A percentile compares a stretch with the other conserved stretches of the same genome.
Conservation (phyloP, 2,113 vertebrate genomes). For the Tichodroma muraria region DNA sequence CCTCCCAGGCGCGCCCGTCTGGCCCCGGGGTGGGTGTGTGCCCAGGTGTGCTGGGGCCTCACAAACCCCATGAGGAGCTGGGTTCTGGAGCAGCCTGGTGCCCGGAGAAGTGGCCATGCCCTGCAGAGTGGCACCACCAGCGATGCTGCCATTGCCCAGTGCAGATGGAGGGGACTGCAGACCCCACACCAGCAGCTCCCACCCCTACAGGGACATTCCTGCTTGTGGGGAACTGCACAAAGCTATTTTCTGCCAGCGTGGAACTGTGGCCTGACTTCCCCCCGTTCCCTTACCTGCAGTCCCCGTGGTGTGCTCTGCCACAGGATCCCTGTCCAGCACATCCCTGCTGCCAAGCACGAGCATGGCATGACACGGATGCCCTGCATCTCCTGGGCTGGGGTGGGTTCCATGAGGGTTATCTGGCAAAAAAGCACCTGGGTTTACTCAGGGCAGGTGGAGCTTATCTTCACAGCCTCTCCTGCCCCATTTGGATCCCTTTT, state of each 20-base stretch:
- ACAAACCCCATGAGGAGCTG: rapidly evolving
- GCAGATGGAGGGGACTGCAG: rapidly evolving
- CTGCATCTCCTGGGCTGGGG: neutral
- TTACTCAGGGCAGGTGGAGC: neutral
- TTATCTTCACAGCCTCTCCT: neutral
- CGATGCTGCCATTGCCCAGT: rapidly evolving
- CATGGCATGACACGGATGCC: rapidly evolving
- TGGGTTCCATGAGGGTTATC: rapidly evolving
- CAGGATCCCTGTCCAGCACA: rapidly evolving
- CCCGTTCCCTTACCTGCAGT: neutral
- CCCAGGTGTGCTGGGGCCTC: neutral
- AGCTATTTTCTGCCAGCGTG: neutral
- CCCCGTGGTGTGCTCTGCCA: rapidly evolving
- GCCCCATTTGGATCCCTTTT: neutral
- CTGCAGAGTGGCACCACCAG: neutral
- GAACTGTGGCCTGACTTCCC: neutral
- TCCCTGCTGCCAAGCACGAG: rapidly evolving
- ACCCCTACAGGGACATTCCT: neutral
- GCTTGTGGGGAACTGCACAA: neutral
- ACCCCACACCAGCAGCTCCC: rapidly evolving
- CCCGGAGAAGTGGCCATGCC: rapidly evolving
- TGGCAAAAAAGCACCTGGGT: rapidly evolving
- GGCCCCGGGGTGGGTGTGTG: neutral
- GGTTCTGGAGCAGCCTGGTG: neutral
- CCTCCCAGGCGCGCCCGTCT: rapidly evolving